A percentile compares a stretch with the other conserved stretches of the same genome.
These are phyloP conservation scores for Eublepharis macularius DNA, from an alignment of 2,113 vertebrate species.

Conservation along the genomic window DNA sequence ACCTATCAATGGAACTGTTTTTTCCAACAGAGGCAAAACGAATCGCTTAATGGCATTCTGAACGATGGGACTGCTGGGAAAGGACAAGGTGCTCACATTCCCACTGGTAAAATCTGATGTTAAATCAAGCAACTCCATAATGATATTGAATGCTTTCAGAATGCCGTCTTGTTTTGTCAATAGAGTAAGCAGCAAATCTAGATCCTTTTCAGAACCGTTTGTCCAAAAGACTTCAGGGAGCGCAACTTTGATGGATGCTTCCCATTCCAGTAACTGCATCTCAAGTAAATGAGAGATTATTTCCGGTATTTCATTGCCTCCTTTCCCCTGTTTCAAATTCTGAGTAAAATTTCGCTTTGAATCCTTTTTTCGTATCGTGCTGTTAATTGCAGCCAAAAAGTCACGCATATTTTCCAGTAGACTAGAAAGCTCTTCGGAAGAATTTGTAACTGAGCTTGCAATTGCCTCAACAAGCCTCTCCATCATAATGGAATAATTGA, in stretches of 20 bases:
- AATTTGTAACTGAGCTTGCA: background rate
- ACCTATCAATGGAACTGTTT: background rate
- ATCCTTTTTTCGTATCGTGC: conserved; percentile 7
- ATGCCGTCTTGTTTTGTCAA: background rate
- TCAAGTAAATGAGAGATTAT: background rate
- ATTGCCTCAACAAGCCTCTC: background rate
- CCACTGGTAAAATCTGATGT: background rate
- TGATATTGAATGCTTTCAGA: background rate
- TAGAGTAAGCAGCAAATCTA: background rate
- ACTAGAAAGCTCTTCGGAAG: background rate
- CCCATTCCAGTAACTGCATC: background rate
- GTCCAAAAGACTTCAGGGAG: background rate
- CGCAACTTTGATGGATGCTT: background rate
- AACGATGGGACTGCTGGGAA: conserved; percentile 9
- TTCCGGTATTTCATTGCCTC: background rate
- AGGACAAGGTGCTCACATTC: background rate
- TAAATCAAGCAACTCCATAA: background rate
- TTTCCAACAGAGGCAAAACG: background rate
- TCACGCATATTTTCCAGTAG: conserved; percentile 30
- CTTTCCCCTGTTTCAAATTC: background rate
- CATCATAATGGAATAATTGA: conserved; percentile 6
- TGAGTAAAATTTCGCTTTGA: background rate
- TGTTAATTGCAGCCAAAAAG: conserved; percentile 34
- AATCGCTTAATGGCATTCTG: background rate
- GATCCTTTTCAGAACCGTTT: background rate